Conservation (phyloP, 2,888 invertebrate genomes). For the Scelioninae gen. 2 region DNA sequence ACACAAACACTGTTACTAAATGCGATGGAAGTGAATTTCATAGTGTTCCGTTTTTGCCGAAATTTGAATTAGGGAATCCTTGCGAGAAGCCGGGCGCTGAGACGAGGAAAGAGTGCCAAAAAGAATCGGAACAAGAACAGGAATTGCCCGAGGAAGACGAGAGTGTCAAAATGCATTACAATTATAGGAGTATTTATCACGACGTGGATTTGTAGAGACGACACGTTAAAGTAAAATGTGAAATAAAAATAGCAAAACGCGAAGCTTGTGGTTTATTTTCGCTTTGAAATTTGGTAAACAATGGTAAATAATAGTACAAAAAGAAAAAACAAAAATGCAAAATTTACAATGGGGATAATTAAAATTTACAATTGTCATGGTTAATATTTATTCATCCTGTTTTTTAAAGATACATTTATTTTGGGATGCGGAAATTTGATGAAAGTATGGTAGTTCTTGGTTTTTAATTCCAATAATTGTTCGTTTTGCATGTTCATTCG, state of each 20-base stretch:
- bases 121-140: background rate
- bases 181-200: conserved; percentile 1
- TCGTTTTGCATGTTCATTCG: conserved; percentile 33
- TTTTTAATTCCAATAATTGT: conserved; percentile 26
- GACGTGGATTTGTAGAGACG: background rate
- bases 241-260: conserved; percentile 8
- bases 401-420: too few species aligned
- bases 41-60: background rate
- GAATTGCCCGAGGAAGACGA: background rate
- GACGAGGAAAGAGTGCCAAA: background rate
- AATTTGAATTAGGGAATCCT: conserved; percentile 6
- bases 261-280: background rate
- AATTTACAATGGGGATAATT: background rate
- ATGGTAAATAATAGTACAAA: too few species aligned
- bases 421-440: too few species aligned
- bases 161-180: conserved; percentile 1
- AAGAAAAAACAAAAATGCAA: background rate
- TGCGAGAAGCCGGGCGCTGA: background rate
- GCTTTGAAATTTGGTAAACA: background rate
- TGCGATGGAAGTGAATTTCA: conserved; percentile 1
- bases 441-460: conserved; percentile 2
- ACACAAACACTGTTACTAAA: background rate
- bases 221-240: background rate
- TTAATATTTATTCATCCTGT: too few species aligned
- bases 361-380: too few species aligned